Evolutionary conservation across 2,797 vertebrate species (phyloP).

Genomic region (Peromyscus eremicus): DNA sequence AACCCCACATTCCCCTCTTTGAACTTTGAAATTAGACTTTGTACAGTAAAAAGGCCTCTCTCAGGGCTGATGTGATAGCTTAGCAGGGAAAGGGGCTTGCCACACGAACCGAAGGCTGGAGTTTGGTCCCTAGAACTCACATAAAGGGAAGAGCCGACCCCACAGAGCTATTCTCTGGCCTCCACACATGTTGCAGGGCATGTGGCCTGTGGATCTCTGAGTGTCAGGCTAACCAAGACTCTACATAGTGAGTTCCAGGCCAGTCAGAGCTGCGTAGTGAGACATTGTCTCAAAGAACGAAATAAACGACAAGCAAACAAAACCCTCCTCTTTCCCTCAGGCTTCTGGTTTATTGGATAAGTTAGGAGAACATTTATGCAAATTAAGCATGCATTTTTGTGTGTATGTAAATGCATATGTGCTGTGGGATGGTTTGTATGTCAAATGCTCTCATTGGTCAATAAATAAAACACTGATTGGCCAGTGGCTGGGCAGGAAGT

Average conservation of each 20-base stretch:
- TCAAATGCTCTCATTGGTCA: too few relatives aligned
- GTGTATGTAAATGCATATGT: neutral
- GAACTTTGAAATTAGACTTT: neutral
- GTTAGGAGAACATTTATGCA: neutral
- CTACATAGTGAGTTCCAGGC: neutral
- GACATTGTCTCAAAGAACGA: neutral
- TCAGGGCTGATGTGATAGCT: neutral
- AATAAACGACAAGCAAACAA: neutral
- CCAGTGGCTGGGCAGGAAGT: too few relatives aligned
- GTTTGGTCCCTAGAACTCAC: neutral
- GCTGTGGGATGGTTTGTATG: too few relatives aligned
- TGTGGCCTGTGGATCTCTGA: neutral
- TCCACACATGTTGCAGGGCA: neutral
- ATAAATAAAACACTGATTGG: too few relatives aligned
- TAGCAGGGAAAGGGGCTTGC: neutral
- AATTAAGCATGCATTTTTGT: neutral
- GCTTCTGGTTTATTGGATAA: neutral
- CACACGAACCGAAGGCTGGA: neutral
- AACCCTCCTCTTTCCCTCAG: neutral
- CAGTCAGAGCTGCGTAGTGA: neutral
- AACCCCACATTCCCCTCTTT: neutral
- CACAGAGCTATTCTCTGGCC: neutral
- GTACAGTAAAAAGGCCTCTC: neutral
- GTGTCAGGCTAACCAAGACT: neutral
- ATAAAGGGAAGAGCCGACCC: neutral